Conservation (phyloP, 2,888 invertebrate species). For the Trissolcus japonicus region DNA sequence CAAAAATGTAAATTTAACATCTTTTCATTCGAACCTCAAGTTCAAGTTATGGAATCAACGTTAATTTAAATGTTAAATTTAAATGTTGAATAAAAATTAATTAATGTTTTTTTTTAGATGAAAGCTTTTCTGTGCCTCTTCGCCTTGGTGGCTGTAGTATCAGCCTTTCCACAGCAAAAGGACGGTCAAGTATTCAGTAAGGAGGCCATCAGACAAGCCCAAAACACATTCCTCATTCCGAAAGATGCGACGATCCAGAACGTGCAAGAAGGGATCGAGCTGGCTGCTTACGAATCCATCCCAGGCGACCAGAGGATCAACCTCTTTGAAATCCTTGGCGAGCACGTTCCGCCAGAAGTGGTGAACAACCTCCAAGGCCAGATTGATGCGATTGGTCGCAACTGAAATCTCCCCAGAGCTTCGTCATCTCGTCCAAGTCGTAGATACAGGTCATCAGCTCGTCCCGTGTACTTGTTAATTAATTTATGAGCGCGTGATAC, state of each 20-base stretch:
- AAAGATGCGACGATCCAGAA: constrained; percentile 92
- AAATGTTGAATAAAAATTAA: no score
- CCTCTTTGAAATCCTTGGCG: constrained; percentile 89
- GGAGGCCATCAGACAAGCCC: constrained; percentile 91
- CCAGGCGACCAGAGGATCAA: constrained; percentile 90
- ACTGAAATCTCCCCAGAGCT: constrained; percentile 72
- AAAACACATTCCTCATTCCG: constrained; percentile 89
- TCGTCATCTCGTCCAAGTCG: neutral
- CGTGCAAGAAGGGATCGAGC: constrained; percentile 90
- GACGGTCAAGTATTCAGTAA: constrained; percentile 90
- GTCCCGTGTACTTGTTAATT: constrained; percentile 22
- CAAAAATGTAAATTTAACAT: no score
- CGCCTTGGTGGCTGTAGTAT: constrained; percentile 76
- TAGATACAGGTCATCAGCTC: constrained; percentile 1
- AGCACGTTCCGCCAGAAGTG: constrained; percentile 90
- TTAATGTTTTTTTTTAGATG: constrained; percentile 64
- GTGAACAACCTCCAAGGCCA: constrained; percentile 91
- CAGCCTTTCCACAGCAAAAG: constrained; percentile 82
- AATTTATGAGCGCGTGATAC: constrained; percentile 62
- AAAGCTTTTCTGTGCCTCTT: constrained; percentile 70
- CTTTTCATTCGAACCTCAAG: no score
- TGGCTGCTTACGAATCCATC: constrained; percentile 91
- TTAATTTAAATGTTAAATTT: no score
- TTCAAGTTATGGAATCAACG: no score
- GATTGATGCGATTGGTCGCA: constrained; percentile 88